phyloP scores from a whole-genome alignment of 2,797 vertebrate genomes.

The Danionella dracula region DNA sequence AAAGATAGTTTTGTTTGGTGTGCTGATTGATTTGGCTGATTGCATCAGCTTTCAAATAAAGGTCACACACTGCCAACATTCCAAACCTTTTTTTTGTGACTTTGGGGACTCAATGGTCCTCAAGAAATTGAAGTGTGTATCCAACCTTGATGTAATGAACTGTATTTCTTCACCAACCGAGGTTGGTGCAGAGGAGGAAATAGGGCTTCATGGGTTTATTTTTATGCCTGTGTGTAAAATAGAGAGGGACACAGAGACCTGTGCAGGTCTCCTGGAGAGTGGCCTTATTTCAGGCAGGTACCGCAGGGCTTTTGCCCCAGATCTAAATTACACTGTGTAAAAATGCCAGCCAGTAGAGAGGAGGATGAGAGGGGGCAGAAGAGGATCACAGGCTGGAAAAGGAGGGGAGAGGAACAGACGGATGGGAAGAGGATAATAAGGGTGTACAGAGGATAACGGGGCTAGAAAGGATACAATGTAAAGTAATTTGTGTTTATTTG shows the following conservation, averaged over 20 bases:
- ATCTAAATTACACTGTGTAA: conserved; percentile 19
- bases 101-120: too few relatives aligned
- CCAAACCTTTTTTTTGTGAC: not conserved
- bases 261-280: conserved; percentile 35
- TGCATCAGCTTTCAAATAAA: too few relatives aligned
- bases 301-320: conserved; percentile 43
- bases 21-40: too few relatives aligned
- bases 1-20: too few relatives aligned
- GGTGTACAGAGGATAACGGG: conserved; percentile 7
- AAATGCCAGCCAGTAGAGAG: conserved; percentile 3
- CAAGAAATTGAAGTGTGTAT: too few relatives aligned
- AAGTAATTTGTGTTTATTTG: not conserved
- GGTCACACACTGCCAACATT: not conserved
- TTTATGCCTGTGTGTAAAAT: conserved; percentile 32
- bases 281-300: conserved; percentile 46
- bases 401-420: conserved; percentile 15
- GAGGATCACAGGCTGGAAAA: conserved; percentile 8
- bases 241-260: conserved; percentile 29
- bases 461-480: not conserved
- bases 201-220: conserved; percentile 33
- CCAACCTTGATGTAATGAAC: not conserved
- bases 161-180: not conserved
- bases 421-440: conserved; percentile 16
- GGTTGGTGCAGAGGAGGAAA: conserved; percentile 22
- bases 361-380: not conserved